Base-by-base conservation (phyloP, 2,888 invertebrate species). In the Halictus ligatus region DNA sequence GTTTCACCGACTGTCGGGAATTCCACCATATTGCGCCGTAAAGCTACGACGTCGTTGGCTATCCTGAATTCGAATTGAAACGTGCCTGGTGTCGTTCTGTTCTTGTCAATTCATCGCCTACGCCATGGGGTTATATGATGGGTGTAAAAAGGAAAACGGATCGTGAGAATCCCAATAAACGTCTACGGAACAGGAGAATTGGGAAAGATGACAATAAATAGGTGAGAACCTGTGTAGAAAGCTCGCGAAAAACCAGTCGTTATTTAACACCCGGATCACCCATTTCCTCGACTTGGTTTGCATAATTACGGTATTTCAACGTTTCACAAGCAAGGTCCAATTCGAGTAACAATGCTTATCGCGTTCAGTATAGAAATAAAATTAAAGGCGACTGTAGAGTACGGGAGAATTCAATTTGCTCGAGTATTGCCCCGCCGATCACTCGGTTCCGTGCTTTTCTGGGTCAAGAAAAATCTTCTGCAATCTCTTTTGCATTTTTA, bases 31-130 rank as follows among this genome's bases (percentile, higher is more conserved):
- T 81, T 88, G 82, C 89, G 77, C 82, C 77, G 79, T 84, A 88
- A 88, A 88, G 60, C 83, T 60, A 64, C 64, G 46, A 83, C 79
- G 73, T 83, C 77, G 72, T 82, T 75, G 81, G 80, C 76, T 73
- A 89, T 88, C 84, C 79, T 84, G 87, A 87, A 90, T 90, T 84
- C 83, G 83, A 89, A 91, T 89, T 83, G 84, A 89, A 90, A 84
- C 86, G 87, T 86, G 87, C 84, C 74, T 67, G 73, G 6, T 76
- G 82, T 71, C 80, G 54, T 80, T 78, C 77, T 72, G 78, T 77
- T 85, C 78, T 77, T 77, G 73, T 72, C 81, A 83, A 90, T 90
- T 86, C 88, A 84, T 89, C 83, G 88, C 80, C 78, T 76, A 18
- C 72, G 73, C 71, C 78, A 48, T 67, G 58, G 43, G 73, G 75